Evolutionary conservation across 2,888 invertebrate species (phyloP).

Genomic region (Poecilus cupreus): DNA sequence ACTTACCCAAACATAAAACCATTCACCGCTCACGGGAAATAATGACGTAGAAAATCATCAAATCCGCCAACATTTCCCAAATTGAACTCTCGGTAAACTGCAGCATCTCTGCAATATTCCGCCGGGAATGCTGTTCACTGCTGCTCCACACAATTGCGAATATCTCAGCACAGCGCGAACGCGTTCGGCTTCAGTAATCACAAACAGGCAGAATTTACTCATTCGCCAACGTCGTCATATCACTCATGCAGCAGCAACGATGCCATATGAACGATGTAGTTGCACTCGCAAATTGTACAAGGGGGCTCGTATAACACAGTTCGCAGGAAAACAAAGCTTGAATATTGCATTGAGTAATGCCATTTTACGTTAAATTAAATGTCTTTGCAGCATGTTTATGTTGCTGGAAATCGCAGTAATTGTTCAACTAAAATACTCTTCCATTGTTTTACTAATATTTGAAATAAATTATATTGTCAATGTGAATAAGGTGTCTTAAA

Average conservation of each 20-base stretch:
- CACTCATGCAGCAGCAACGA: neutral
- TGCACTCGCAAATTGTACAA: neutral
- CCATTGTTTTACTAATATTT: no score
- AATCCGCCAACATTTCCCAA: neutral
- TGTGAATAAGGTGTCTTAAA: no score
- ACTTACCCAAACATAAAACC: no score
- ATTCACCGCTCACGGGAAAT: neutral
- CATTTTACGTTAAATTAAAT: slow-evolving; percentile 21
- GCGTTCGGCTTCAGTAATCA: slow-evolving; percentile 4
- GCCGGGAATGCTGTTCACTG: neutral
- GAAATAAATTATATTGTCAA: no score
- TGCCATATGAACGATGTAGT: neutral
- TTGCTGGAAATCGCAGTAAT: neutral
- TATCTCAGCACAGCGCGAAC: neutral
- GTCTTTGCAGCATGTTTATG: slow-evolving; percentile 3
- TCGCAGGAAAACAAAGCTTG: slow-evolving; percentile 1
- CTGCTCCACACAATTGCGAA: neutral
- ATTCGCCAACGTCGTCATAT: slow-evolving; percentile 24
- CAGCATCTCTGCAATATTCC: neutral
- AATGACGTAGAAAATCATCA: neutral
- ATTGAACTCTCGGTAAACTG: neutral
- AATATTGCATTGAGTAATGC: slow-evolving; percentile 16
- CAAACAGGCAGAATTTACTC: slow-evolving; percentile 24
- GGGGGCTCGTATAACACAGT: neutral
- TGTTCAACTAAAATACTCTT: neutral